Conservation (phyloP, 37 sponge, comb jelly and placozoan genomes). For the Cladorhizidae sp. region DNA sequence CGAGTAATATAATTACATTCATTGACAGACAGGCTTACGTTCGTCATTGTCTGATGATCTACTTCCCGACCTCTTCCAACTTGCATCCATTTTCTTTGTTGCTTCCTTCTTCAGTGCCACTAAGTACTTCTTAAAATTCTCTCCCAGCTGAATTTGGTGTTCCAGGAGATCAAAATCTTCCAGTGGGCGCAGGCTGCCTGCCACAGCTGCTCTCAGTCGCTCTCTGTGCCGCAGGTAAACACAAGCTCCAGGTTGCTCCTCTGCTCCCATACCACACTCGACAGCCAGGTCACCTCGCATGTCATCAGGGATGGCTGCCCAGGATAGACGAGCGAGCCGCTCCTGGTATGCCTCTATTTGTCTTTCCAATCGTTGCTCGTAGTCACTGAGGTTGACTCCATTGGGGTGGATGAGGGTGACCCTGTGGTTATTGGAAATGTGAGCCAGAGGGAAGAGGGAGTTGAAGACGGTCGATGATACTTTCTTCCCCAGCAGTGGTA, state of each 20-base stretch:
- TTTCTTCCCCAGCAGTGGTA: conserved; percentile 49
- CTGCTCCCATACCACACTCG: conserved; percentile 12
- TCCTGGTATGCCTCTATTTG: conserved; percentile 38
- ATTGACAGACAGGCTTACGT: not conserved
- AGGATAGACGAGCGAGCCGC: conserved; percentile 30
- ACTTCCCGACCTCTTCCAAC: not conserved
- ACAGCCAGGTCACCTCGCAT: not conserved
- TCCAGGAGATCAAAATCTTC: conserved; percentile 56
- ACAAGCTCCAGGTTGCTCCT: not conserved
- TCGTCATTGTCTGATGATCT: not conserved
- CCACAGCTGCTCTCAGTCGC: conserved; percentile 11
- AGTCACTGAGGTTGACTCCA: conserved; percentile 8
- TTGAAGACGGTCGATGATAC: conserved; percentile 56
- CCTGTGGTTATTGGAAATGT: conserved; percentile 28
- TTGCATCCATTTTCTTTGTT: not conserved
- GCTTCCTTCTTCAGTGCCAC: conserved; percentile 14
- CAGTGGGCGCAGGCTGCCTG: conserved; percentile 23
- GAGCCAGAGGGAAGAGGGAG: conserved; percentile 40
- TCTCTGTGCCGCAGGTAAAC: conserved; percentile 36
- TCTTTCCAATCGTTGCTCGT: conserved; percentile 18
- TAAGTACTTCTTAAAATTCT: conserved; percentile 22
- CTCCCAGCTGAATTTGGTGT: conserved; percentile 42
- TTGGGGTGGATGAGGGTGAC: conserved; percentile 56
- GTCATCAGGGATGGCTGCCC: conserved; percentile 35
- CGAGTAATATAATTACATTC: no score